phyloP scores from a whole-genome alignment of 1,140 invertebrate species.

The Phymorhynchus buccinoides region DNA sequence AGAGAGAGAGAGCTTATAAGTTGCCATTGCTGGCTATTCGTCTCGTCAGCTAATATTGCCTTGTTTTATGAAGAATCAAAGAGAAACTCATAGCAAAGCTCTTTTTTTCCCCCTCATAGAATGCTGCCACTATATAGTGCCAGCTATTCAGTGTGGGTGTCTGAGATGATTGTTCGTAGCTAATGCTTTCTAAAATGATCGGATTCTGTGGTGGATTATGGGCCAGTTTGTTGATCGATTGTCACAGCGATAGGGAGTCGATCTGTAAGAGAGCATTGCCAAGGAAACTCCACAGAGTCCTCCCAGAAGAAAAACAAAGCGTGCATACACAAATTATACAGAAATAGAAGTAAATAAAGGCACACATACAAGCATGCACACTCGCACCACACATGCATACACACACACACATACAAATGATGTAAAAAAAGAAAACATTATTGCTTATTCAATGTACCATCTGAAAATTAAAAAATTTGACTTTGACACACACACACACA shows the following conservation, averaged over 20 bases:
- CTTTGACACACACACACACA: too few species aligned
- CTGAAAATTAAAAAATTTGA: too few species aligned
- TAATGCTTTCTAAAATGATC: conserved; percentile 4
- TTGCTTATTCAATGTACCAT: too few species aligned
- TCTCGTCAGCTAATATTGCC: conserved; percentile 12
- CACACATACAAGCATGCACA: background rate
- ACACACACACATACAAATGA: background rate
- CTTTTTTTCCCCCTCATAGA: background rate
- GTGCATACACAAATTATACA: too few species aligned
- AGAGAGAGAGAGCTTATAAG: background rate
- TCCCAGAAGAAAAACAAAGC: too few species aligned
- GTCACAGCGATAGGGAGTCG: too few species aligned
- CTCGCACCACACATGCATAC: conserved; percentile 3
- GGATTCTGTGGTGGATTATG: background rate
- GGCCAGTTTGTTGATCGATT: too few species aligned
- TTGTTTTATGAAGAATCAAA: conserved; percentile 20
- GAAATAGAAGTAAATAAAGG: too few species aligned
- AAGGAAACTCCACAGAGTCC: too few species aligned
- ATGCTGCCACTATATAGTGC: too few species aligned
- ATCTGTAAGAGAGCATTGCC: too few species aligned
- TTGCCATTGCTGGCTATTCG: conserved; percentile 4
- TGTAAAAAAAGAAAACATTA: background rate
- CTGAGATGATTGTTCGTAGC: background rate
- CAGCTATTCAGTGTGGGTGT: conserved; percentile 17
- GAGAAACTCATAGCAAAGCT: background rate